Conservation (phyloP, 2,888 invertebrate species). For the Tuta absoluta region DNA sequence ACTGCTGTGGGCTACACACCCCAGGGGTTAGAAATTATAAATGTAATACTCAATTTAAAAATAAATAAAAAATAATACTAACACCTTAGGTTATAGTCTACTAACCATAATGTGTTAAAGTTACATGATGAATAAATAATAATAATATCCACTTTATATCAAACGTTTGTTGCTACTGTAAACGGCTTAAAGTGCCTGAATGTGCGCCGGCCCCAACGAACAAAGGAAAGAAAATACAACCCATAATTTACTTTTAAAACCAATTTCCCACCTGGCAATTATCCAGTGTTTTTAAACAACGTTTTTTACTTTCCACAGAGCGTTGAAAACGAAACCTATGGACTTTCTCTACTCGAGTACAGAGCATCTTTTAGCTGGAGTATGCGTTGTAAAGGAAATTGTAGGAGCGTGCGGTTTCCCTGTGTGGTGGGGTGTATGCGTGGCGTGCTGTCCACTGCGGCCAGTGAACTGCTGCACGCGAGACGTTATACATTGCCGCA, state of each 20-base stretch:
- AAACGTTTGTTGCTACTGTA: too few relatives aligned
- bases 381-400: not conserved
- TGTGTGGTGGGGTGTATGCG: not conserved
- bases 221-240: not conserved
- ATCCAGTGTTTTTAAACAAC: conserved; percentile 24
- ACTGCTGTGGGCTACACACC: too few relatives aligned
- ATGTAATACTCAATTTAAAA: too few relatives aligned
- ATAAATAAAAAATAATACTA: too few relatives aligned
- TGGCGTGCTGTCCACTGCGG: conserved; percentile 45
- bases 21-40: too few relatives aligned
- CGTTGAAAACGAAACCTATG: conserved; percentile 63
- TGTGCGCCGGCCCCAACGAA: not conserved
- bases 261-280: conserved; percentile 13
- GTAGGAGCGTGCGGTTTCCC: not conserved
- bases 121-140: too few relatives aligned
- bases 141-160: too few relatives aligned
- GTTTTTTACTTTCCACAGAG: conserved; percentile 40
- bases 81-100: too few relatives aligned
- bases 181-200: too few relatives aligned
- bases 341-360: conserved; percentile 64
- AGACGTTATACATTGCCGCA: conserved; percentile 39
- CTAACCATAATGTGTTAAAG: too few relatives aligned
- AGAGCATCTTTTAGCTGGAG: not conserved
- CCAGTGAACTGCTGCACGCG: conserved; percentile 47
- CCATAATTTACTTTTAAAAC: conserved; percentile 21